These are phyloP conservation scores for Mirza zaza DNA, from an alignment of 2,113 vertebrate species.

Conservation along the genomic window DNA sequence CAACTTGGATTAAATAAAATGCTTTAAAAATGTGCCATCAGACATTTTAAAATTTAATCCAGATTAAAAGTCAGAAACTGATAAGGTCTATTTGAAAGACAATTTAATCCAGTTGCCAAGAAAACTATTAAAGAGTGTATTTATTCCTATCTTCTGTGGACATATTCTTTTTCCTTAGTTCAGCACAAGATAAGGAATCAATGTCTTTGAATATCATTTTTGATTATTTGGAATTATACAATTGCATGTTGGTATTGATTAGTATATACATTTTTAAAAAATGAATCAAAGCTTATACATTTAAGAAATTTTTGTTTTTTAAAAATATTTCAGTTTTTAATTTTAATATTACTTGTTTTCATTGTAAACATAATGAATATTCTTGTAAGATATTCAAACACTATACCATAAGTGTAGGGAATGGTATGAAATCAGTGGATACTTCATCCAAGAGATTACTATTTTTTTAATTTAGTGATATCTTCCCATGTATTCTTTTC, in stretches of 20 bases:
- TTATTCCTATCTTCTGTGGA: background rate
- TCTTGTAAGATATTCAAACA: background rate
- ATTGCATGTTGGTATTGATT: background rate
- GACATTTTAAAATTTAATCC: background rate
- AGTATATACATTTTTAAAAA: background rate
- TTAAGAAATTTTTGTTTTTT: background rate
- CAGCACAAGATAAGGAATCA: background rate
- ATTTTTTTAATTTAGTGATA: fast-evolving
- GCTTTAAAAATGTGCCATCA: background rate
- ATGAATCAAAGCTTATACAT: background rate
- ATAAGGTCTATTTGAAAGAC: background rate
- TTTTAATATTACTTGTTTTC: background rate
- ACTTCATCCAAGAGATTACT: too few relatives aligned
- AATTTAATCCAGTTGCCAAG: background rate
- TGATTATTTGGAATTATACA: background rate
- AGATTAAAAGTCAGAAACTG: background rate
- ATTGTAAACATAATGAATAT: background rate
- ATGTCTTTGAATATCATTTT: background rate
- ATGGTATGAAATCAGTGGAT: too few relatives aligned
- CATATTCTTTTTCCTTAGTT: background rate
- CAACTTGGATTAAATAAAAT: background rate
- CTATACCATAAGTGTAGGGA: background rate
- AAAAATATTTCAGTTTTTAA: background rate
- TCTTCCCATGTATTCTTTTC: background rate
- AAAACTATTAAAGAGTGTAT: background rate